These are phyloP conservation scores for Coilia nasus DNA, from an alignment of 2,797 vertebrate species.

Conservation along the genomic window DNA sequence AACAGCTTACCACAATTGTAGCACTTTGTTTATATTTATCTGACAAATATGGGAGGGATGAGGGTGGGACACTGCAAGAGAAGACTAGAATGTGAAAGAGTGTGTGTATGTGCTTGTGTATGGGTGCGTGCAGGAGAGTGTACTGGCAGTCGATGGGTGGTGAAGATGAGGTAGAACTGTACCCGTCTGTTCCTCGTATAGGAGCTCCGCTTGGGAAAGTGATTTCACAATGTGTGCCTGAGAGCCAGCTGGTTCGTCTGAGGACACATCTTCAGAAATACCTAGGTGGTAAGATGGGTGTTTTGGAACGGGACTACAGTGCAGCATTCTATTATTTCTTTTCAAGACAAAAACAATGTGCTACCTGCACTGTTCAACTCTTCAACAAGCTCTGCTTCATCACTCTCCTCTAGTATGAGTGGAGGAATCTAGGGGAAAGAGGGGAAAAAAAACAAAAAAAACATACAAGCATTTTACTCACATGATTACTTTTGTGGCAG, in stretches of 20 bases:
- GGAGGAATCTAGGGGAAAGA: background rate
- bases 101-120: background rate
- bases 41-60: background rate
- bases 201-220: background rate
- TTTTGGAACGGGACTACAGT: background rate
- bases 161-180: background rate
- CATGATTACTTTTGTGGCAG: background rate
- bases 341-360: background rate
- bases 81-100: background rate
- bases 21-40: background rate
- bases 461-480: background rate
- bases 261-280: background rate
- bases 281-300: background rate
- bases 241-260: background rate
- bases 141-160: background rate
- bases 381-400: background rate
- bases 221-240: background rate
- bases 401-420: background rate
- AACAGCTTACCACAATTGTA: background rate
- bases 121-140: background rate
- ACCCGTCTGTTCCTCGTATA: background rate
- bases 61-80: background rate
- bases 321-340: background rate
- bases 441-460: background rate
- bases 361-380: background rate